A percentile compares a stretch with the other conserved stretches of the same genome.
phyloP scores from a whole-genome alignment of 1,140 invertebrate species.

The Akabosia matsudoensis region DNA sequence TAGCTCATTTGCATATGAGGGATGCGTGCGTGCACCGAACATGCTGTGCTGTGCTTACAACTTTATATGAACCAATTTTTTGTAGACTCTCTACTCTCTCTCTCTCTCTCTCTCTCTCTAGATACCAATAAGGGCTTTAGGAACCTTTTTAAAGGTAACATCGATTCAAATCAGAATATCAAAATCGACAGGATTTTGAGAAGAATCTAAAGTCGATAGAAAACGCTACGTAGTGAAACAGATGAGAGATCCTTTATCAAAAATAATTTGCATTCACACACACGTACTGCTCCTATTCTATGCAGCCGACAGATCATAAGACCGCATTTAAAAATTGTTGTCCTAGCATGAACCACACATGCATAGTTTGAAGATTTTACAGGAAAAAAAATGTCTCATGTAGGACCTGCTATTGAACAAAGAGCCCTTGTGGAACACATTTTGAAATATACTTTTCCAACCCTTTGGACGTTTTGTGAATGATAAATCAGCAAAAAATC shows the following conservation, averaged over 20 bases:
- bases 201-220: background rate
- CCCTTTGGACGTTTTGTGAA: too few relatives aligned
- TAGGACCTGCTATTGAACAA: too few relatives aligned
- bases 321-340: too few relatives aligned
- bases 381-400: background rate
- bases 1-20: constrained; percentile 7
- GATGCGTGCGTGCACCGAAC: too few relatives aligned
- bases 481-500: too few relatives aligned
- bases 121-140: background rate
- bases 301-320: background rate
- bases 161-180: background rate
- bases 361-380: background rate
- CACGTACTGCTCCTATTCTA: background rate
- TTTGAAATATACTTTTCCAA: too few relatives aligned
- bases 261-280: background rate
- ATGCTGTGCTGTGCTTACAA: too few relatives aligned
- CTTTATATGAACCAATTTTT: too few relatives aligned
- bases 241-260: background rate
- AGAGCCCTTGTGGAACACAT: too few relatives aligned
- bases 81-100: too few relatives aligned
- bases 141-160: background rate
- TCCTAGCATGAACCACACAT: too few relatives aligned
- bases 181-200: background rate
- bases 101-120: too few relatives aligned
- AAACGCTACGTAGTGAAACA: background rate